Evolutionary conservation across 2,888 invertebrate species (phyloP), one percentile per base, ranked within the genome.

Genomic region (Nasonovia ribisnigri): DNA sequence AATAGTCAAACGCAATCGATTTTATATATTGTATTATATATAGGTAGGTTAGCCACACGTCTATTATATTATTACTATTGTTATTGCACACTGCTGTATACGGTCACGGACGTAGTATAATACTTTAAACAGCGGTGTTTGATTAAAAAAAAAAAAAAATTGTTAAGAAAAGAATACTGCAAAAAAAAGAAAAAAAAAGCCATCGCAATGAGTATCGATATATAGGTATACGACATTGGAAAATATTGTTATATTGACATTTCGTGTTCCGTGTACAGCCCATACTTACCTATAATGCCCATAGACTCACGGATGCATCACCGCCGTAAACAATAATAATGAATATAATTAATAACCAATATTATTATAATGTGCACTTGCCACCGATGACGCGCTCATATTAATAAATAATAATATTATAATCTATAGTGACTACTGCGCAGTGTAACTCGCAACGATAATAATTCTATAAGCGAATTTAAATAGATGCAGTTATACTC

Each of bases 1-100:
- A 51, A 51, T 11, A n/a, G 88, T 54, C 51, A 54, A n/a, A 87
- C 48, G 87, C 48, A 51, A 88, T 88, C 88, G 88, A 51, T 54
- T 88, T 42, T 8, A 77, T 36, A 26, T 57, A 20, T 20, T 16
- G 5, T 54, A 20, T 16, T 48, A 1, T n/a, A n/a, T n/a, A 5
- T 20, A 20, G 36, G 20, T 77, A 77, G 2, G 20, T 16, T 20
- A 20, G 8, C 20, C 77, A 36, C 36, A 77, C 77, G 77, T 77
- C 77, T n/a, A 20, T 77, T 57, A 26, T 54, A 57, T 57, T 77
- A 77, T 20, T 77, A 77, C 24, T 77, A 24, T 36, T 36, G 20
- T 77, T 77, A 8, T 36, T 36, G 36, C 77, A 36, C 36, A 77
- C 36, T 6, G 51, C 36, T 6, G 51, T 51, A 57, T 26, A 26